phyloP scores from a whole-genome alignment of 2,888 invertebrate genomes.

The Tipula lateralis region DNA sequence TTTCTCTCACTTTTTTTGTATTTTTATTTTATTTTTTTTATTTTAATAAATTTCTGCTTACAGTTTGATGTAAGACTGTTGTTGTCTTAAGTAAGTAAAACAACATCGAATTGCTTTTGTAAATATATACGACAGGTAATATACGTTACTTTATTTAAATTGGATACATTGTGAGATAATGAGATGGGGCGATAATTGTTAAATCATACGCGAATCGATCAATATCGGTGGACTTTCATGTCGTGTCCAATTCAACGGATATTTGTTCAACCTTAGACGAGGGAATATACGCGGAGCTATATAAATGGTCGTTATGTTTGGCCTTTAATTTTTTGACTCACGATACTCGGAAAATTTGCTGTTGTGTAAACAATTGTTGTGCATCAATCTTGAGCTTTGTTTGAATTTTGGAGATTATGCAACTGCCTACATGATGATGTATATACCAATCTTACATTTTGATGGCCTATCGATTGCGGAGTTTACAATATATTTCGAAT shows the following conservation, averaged over 20 bases:
- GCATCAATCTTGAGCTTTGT: too few species aligned
- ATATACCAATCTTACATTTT: too few species aligned
- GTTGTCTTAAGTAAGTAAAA: neutral
- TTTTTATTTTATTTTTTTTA: neutral
- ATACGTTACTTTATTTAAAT: neutral
- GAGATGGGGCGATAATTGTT: neutral
- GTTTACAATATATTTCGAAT: too few species aligned
- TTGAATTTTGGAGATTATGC: too few species aligned
- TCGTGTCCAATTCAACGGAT: neutral
- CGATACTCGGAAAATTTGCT: neutral
- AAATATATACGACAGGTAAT: neutral
- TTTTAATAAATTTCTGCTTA: too few species aligned
- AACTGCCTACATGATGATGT: too few species aligned
- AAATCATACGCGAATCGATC: neutral
- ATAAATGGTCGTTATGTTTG: neutral
- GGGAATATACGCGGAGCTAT: neutral
- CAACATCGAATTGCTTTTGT: neutral
- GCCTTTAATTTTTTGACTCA: neutral
- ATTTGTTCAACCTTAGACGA: neutral
- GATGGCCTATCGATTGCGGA: too few species aligned
- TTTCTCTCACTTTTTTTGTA: neutral
- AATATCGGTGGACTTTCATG: neutral
- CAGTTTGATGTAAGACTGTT: neutral
- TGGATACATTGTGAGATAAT: too few species aligned
- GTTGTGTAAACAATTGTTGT: neutral